These are phyloP conservation scores for Anabacerthia variegaticeps DNA, from an alignment of 2,797 vertebrate species.

Conservation along the genomic window DNA sequence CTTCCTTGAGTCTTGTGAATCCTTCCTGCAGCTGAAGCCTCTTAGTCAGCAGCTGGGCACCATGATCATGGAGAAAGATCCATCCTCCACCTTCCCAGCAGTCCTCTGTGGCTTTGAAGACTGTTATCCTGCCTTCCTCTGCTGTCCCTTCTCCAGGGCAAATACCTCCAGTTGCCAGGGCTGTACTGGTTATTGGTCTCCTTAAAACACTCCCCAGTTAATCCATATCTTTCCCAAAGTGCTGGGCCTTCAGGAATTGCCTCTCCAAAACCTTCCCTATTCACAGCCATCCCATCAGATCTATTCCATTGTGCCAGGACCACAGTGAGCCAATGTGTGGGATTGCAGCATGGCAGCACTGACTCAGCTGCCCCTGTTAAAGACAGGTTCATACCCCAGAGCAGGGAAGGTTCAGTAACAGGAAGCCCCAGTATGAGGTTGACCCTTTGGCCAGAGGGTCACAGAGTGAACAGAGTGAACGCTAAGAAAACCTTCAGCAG, in stretches of 20 bases:
- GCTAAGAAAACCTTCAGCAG: not conserved
- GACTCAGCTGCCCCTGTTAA: not conserved
- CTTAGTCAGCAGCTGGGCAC: not conserved
- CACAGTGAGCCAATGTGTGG: not conserved
- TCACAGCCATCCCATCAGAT: not conserved
- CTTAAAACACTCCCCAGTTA: not conserved
- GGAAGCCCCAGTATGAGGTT: not conserved
- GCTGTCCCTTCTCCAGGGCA: not conserved
- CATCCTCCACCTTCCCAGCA: not conserved
- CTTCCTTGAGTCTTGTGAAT: not conserved
- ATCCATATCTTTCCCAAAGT: not conserved
- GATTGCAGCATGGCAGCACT: not conserved
- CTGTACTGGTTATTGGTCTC: not conserved
- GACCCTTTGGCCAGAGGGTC: not conserved
- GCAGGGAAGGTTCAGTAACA: not conserved
- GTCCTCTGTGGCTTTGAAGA: not conserved
- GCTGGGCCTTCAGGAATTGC: not conserved
- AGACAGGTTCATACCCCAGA: not conserved
- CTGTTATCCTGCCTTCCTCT: not conserved
- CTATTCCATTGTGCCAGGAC: not conserved
- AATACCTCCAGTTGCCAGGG: not conserved
- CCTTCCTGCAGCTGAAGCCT: not conserved
- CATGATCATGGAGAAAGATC: not conserved
- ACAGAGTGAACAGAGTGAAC: not conserved
- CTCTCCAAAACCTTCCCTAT: not conserved